Conservation (phyloP, 2,888 invertebrate species). For the Mesochorus sp. region DNA sequence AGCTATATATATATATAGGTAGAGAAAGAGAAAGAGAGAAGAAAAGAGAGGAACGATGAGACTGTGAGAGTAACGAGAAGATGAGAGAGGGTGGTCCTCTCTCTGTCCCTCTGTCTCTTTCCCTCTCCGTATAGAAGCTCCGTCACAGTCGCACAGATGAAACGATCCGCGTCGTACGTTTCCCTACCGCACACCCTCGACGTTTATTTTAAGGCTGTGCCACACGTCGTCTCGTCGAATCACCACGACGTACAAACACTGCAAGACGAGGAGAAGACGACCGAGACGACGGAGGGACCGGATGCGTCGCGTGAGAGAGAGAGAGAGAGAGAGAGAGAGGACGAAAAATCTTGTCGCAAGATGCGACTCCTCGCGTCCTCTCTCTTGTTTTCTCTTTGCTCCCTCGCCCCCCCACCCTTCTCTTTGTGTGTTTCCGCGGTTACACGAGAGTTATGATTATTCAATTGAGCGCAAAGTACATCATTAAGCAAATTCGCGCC, state of each 20-base stretch:
- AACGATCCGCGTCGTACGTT: conserved; percentile 56
- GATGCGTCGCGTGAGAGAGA: conserved; percentile 54
- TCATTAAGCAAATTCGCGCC: too few species aligned
- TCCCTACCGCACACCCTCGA: conserved; percentile 24
- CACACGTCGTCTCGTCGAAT: conserved; percentile 40
- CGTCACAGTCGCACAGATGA: conserved; percentile 45
- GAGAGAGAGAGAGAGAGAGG: conserved; percentile 26
- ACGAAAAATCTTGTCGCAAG: background rate
- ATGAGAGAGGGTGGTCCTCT: conserved; percentile 30
- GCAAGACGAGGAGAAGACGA: conserved; percentile 40
- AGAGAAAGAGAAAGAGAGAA: too few species aligned
- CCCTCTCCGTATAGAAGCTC: conserved; percentile 3
- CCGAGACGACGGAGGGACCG: conserved; percentile 44
- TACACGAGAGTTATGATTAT: too few species aligned
- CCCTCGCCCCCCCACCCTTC: too few species aligned
- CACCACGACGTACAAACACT: conserved; percentile 15
- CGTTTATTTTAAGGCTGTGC: conserved; percentile 59
- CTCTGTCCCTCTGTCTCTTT: conserved; percentile 17
- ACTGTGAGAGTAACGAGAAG: conserved; percentile 51
- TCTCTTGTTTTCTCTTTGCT: too few species aligned
- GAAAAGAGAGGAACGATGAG: too few species aligned
- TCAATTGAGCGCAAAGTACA: too few species aligned
- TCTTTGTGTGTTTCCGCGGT: too few species aligned
- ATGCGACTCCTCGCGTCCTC: too few species aligned
- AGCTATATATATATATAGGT: background rate